Percentiles rank a stretch among this genome's conserved stretches.
phyloP scores from a whole-genome alignment of 2,113 vertebrate genomes.

The Heterochromis multidens region DNA sequence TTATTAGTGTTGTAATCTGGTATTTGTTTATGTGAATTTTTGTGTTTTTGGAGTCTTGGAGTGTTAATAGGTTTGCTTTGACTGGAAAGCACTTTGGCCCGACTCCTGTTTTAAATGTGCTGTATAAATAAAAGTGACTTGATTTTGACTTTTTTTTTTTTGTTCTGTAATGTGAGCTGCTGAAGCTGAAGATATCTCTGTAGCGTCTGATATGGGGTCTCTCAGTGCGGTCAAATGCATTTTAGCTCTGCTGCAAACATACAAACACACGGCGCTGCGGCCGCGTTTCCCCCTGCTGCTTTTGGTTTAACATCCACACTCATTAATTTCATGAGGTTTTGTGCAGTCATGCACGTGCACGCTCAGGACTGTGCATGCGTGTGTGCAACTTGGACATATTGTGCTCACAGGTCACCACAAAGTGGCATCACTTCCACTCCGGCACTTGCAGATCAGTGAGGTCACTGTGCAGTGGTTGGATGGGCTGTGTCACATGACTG shows the following conservation, averaged over 20 bases:
- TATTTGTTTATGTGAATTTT: not conserved
- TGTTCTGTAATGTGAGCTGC: not conserved
- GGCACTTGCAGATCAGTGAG: conserved; percentile 78
- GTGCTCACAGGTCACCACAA: conserved; percentile 72
- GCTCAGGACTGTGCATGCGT: not conserved
- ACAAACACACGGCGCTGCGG: not conserved
- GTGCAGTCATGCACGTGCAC: not conserved
- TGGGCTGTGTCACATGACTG: conserved; percentile 71
- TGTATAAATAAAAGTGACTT: not conserved
- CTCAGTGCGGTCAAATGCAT: not conserved
- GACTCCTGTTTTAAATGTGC: not conserved
- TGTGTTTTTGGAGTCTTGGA: not conserved
- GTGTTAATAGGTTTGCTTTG: not conserved
- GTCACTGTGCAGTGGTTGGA: conserved; percentile 72
- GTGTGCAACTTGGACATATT: not conserved
- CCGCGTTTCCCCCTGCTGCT: not conserved
- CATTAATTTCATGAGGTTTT: not conserved
- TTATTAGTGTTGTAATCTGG: not conserved
- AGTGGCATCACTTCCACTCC: conserved; percentile 83
- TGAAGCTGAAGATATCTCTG: not conserved
- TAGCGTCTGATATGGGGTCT: not conserved
- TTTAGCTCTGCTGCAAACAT: not conserved
- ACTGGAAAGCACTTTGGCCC: not conserved
- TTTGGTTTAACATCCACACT: not conserved
- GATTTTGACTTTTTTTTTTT: not conserved